phyloP scores from a whole-genome alignment of 2,888 invertebrate genomes.

The Imbricaverruca yamaguchii region DNA sequence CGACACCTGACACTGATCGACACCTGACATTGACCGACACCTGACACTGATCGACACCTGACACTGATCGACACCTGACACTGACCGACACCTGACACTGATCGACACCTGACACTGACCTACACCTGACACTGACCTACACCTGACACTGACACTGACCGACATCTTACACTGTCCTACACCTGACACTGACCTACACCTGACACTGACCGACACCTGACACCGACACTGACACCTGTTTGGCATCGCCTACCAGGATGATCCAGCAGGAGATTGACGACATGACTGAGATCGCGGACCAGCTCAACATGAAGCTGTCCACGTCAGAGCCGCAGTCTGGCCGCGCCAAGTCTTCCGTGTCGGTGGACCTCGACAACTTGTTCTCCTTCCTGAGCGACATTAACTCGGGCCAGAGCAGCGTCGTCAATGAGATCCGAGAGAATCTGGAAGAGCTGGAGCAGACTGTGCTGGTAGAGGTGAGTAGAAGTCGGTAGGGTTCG shows the following conservation, averaged over 20 bases:
- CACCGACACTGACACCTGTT: too few relatives aligned
- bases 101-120: too few relatives aligned
- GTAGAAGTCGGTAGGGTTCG: conserved; percentile 5
- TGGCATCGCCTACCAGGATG: conserved; percentile 26
- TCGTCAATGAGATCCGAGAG: conserved; percentile 74
- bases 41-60: too few relatives aligned
- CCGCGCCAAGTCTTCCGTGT: conserved; percentile 30
- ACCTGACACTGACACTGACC: too few relatives aligned
- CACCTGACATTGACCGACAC: too few relatives aligned
- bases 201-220: too few relatives aligned
- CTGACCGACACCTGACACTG: too few relatives aligned
- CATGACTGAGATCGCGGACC: conserved; percentile 63
- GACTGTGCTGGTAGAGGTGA: conserved; percentile 69
- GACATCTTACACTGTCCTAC: too few relatives aligned
- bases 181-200: too few relatives aligned
- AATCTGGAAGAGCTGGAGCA: conserved; percentile 75
- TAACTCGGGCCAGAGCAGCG: conserved; percentile 52
- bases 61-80: too few relatives aligned
- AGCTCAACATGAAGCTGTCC: conserved; percentile 55
- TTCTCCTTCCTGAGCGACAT: conserved; percentile 84
- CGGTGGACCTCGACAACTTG: conserved; percentile 75
- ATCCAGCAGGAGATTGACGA: conserved; percentile 48
- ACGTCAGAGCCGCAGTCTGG: conserved; percentile 50
- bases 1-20: too few relatives aligned
- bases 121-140: too few relatives aligned